phyloP scores from a whole-genome alignment of 2,113 vertebrate species.

The Gallinago undulata region DNA sequence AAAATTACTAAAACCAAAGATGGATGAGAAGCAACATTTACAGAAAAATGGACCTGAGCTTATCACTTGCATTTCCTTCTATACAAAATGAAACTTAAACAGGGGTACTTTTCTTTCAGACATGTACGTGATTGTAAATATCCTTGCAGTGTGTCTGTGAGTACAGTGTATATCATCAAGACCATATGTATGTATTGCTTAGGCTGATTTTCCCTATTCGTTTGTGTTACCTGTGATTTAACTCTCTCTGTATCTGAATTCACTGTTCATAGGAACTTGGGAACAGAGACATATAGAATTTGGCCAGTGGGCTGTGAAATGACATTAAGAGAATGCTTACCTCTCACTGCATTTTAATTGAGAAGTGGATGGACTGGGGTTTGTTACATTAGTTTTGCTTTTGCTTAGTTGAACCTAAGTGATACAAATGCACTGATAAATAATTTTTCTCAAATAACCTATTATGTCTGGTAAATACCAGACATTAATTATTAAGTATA shows the following conservation, averaged over 20 bases:
- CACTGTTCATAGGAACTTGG: background rate
- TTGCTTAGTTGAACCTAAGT: background rate
- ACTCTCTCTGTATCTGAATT: background rate
- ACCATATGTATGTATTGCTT: background rate
- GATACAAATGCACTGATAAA: background rate
- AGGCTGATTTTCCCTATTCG: background rate
- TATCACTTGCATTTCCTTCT: background rate
- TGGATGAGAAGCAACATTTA: background rate
- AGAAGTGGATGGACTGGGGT: background rate
- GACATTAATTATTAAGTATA: background rate
- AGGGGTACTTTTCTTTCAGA: background rate
- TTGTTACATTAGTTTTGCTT: background rate
- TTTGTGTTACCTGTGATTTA: background rate
- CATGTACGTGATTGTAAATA: background rate
- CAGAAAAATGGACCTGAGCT: background rate
- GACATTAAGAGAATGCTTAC: background rate
- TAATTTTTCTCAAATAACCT: background rate
- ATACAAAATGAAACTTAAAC: background rate
- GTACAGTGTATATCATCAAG: fast-evolving
- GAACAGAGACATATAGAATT: background rate
- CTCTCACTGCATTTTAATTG: background rate
- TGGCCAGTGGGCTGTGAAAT: background rate
- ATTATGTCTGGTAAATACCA: background rate
- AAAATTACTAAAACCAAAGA: background rate
- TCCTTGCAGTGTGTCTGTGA: background rate